phyloP scores from a whole-genome alignment of 2,797 vertebrate species.

The Furcifer pardalis region DNA sequence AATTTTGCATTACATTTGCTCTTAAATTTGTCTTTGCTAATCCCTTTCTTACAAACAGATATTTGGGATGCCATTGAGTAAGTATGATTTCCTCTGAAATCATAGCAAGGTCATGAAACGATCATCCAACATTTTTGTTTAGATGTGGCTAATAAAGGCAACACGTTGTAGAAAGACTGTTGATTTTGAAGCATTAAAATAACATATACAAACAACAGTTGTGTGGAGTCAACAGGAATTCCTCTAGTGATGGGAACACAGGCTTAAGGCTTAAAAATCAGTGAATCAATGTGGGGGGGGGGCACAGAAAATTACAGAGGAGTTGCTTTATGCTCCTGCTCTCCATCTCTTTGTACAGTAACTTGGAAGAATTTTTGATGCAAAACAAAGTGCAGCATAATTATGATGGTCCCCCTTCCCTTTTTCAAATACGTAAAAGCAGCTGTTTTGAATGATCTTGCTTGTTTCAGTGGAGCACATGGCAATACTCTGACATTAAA shows the following conservation, averaged over 20 bases:
- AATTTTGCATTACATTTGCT: neutral
- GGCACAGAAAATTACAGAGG: slow-evolving; percentile 53
- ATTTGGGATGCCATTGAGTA: slow-evolving; percentile 38
- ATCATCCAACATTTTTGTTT: slow-evolving; percentile 44
- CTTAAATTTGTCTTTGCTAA: slow-evolving; percentile 38
- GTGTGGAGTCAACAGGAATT: slow-evolving; percentile 54
- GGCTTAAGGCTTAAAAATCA: slow-evolving; percentile 37
- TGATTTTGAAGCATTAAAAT: slow-evolving; percentile 46
- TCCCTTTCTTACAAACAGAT: slow-evolving; percentile 27
- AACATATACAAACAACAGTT: slow-evolving; percentile 49
- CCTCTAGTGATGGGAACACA: slow-evolving; percentile 43
- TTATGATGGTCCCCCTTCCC: slow-evolving; percentile 52
- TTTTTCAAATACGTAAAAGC: slow-evolving; percentile 53
- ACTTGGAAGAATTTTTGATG: slow-evolving; percentile 71
- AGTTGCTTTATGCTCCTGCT: slow-evolving; percentile 56
- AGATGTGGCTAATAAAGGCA: slow-evolving; percentile 34
- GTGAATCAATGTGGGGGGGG: slow-evolving; percentile 53
- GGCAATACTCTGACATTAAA: slow-evolving; percentile 53
- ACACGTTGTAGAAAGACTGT: slow-evolving; percentile 30
- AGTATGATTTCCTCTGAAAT: slow-evolving; percentile 32
- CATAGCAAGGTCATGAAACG: slow-evolving; percentile 37
- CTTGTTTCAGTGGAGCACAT: slow-evolving; percentile 53
- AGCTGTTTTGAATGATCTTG: slow-evolving; percentile 63
- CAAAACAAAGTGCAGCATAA: slow-evolving; percentile 59
- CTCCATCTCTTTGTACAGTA: slow-evolving; percentile 54